phyloP scores from a whole-genome alignment of 2,888 invertebrate species.

The Aporophyla nigra region DNA sequence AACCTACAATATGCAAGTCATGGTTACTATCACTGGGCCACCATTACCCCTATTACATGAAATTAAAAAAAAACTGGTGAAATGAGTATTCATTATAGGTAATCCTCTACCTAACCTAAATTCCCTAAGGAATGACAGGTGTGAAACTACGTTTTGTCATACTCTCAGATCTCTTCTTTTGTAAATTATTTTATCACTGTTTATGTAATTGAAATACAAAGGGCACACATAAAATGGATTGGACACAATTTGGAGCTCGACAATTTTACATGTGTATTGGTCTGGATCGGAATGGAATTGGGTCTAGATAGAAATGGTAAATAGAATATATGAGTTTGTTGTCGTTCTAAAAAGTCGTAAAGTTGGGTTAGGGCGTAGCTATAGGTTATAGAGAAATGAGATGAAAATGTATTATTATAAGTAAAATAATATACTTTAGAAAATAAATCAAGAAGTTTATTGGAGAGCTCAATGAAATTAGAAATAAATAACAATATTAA shows the following conservation, averaged over 20 bases:
- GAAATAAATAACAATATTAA: neutral
- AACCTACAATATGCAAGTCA: too few species aligned
- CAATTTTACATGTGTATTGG: slow-evolving; percentile 21
- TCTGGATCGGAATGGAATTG: slow-evolving; percentile 13
- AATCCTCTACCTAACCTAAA: too few species aligned
- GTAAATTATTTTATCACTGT: neutral
- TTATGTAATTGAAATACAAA: slow-evolving; percentile 21
- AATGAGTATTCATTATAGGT: too few species aligned
- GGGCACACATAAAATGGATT: slow-evolving; percentile 22
- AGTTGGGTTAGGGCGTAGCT: neutral
- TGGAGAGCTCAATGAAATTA: neutral
- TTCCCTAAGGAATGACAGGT: too few species aligned
- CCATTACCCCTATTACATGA: too few species aligned
- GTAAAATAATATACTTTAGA: neutral
- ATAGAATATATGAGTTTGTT: slow-evolving; percentile 1
- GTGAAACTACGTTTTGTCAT: too few species aligned
- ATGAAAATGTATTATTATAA: neutral
- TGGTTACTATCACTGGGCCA: too few species aligned
- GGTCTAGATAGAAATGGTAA: slow-evolving; percentile 26
- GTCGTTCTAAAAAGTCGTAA: neutral
- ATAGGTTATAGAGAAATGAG: neutral
- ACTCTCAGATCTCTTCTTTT: neutral
- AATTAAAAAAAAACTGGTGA: too few species aligned
- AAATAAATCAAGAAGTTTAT: neutral
- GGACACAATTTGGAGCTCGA: neutral